phyloP scores from a whole-genome alignment of 2,797 vertebrate species.

The Sebastes paucispinis region DNA sequence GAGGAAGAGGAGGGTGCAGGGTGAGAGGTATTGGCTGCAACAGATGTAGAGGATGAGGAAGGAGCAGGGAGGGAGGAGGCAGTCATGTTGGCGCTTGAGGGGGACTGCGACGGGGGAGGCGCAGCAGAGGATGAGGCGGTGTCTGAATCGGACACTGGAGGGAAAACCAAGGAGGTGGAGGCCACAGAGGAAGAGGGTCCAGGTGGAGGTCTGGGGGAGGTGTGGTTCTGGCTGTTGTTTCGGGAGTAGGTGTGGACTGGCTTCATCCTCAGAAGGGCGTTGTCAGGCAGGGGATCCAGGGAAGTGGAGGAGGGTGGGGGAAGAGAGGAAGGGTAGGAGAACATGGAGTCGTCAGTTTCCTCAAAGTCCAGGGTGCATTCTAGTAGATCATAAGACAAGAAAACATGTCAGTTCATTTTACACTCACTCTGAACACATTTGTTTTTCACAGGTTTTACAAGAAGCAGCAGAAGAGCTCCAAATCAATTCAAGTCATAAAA shows the following conservation, averaged over 20 bases:
- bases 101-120: background rate
- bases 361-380: constrained; percentile 58
- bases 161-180: constrained; percentile 21
- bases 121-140: background rate
- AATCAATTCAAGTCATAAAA: background rate
- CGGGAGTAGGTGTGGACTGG: constrained; percentile 71
- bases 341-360: constrained; percentile 48
- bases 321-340: background rate
- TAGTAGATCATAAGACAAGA: background rate
- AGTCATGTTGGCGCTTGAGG: background rate
- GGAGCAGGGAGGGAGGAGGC: background rate
- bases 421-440: background rate
- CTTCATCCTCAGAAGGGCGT: constrained; percentile 37
- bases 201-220: constrained; percentile 10
- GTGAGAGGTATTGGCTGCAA: background rate
- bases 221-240: constrained; percentile 25
- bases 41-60: background rate
- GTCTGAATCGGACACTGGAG: background rate
- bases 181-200: background rate
- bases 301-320: constrained; percentile 15
- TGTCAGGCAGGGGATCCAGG: constrained; percentile 42
- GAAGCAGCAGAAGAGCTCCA: background rate
- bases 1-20: background rate
- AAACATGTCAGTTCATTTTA: background rate
- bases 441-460: background rate